phyloP scores from a whole-genome alignment of 2,113 vertebrate species.

The Bostrychus sinensis region DNA sequence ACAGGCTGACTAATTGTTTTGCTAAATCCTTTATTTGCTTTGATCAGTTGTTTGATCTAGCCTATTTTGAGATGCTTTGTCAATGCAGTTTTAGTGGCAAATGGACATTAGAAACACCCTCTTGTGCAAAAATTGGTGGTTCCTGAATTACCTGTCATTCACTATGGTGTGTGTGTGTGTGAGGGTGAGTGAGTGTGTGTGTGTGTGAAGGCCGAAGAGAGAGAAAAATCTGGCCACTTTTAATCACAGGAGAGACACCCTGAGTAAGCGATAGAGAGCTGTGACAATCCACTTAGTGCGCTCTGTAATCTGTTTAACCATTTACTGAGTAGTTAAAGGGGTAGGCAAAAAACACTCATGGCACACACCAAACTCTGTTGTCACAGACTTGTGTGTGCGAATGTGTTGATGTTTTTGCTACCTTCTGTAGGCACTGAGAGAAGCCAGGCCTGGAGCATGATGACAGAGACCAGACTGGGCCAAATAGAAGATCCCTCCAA shows the following conservation, averaged over 20 bases:
- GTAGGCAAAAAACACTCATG: slow-evolving; percentile 83
- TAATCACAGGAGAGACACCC: slow-evolving; percentile 93
- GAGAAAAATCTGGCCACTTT: slow-evolving; percentile 81
- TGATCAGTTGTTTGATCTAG: background rate
- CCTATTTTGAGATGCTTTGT: background rate
- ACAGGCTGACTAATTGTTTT: too few relatives aligned
- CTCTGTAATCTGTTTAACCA: slow-evolving; percentile 99
- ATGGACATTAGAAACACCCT: background rate
- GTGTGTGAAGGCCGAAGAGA: slow-evolving; percentile 26
- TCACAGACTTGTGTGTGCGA: slow-evolving; percentile 44
- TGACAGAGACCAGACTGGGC: slow-evolving; percentile 79
- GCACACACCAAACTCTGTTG: slow-evolving; percentile 40
- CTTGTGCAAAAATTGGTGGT: background rate
- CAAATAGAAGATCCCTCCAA: slow-evolving; percentile 81
- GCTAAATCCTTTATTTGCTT: too few relatives aligned
- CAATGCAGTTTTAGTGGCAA: background rate
- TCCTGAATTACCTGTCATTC: slow-evolving; percentile 3
- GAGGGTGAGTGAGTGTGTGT: background rate
- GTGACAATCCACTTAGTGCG: slow-evolving; percentile 99
- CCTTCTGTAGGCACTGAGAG: slow-evolving; percentile 66
- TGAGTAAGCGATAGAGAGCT: slow-evolving; percentile 88
- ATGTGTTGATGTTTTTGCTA: slow-evolving; percentile 61
- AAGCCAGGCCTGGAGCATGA: slow-evolving; percentile 79
- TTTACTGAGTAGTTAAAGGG: slow-evolving; percentile 89
- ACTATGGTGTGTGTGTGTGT: slow-evolving; percentile 1